Base-by-base conservation (phyloP, 2,888 invertebrate species). In the Phrixothrix hirtus region DNA sequence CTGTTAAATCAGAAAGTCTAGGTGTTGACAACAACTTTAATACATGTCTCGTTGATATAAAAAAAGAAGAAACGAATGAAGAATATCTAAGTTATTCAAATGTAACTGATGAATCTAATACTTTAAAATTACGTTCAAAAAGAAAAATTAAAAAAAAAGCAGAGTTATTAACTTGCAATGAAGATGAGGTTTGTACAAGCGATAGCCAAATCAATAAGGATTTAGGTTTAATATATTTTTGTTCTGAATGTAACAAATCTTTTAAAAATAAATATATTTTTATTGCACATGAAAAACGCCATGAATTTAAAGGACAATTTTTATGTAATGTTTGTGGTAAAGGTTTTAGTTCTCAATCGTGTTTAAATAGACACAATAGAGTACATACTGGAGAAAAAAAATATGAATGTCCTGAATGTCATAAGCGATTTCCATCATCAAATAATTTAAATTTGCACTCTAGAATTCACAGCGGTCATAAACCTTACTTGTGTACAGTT, bases 241-340 rank as follows among this genome's bases (percentile, higher is more conserved):
- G 69, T 45, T 47, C 60, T 9, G 46, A 53, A 13, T 70, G 69
- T 48, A 65, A 66, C 32, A 69, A 70, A 61, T 59, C 64, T 11
- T 69, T 70, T 35, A 67, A 67, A 43, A 65, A 64, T n/a, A 69
- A 68, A 45, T 67, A 68, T 41, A 66, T 67, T 27, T 53, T 67
- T 35, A 58, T 55, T 42, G 63, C 68, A 13, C 67, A 70, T 53
- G 57, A 52, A 38, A 64, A 62, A 35, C 44, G 57, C 25, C 57
- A 59, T 35, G 46, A 31, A 39, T 59, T 65, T 39, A 69, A 70
- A 54, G 69, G 71, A 2, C 65, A 69, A 21, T 71, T 67, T 57
- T 34, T 55, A 16, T 64, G 64, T 29, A 58, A 49, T 15, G 45
- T 61, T 30, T 64, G 64, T 35, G 52, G 57, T 6, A 64, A 64